A percentile compares a stretch with the other conserved stretches of the same genome.
Conservation (phyloP, 2,888 invertebrate genomes). For the Phalera bucephala region DNA sequence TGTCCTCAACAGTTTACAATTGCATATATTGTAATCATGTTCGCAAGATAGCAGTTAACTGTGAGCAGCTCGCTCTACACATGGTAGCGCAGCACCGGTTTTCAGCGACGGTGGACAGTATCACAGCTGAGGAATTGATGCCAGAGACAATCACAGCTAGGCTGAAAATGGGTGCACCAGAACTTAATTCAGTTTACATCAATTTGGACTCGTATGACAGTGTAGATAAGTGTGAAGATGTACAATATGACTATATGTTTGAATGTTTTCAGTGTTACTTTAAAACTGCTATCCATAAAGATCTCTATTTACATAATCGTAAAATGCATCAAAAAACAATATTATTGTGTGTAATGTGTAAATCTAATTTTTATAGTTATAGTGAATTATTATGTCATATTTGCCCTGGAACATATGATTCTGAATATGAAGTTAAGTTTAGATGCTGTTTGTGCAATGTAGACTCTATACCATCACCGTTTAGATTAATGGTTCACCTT, state of each 20-base stretch:
- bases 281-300: slow-evolving; percentile 90
- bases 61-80: slow-evolving; percentile 90
- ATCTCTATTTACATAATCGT: slow-evolving; percentile 92
- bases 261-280: slow-evolving; percentile 95
- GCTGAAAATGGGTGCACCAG: slow-evolving; percentile 84
- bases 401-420: slow-evolving; percentile 90
- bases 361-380: slow-evolving; percentile 93
- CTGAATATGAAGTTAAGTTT: slow-evolving; percentile 86
- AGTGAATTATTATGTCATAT: slow-evolving; percentile 94
- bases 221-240: slow-evolving; percentile 77
- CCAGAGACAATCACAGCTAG: slow-evolving; percentile 87
- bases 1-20: slow-evolving; percentile 85
- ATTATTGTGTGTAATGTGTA: slow-evolving; percentile 93
- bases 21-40: slow-evolving; percentile 95
- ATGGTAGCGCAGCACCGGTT: slow-evolving; percentile 91
- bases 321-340: slow-evolving; percentile 94
- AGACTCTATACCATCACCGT: slow-evolving; percentile 91
- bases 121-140: slow-evolving; percentile 88
- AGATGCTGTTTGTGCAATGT: slow-evolving; percentile 92
- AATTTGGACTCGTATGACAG: slow-evolving; percentile 89
- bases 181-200: slow-evolving; percentile 86
- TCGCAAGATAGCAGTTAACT: slow-evolving; percentile 92
- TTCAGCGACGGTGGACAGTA: slow-evolving; percentile 90
- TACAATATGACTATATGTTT: slow-evolving; percentile 87
- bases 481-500: slow-evolving; percentile 94